A percentile compares a stretch with the other conserved stretches of the same genome.
Conservation (phyloP, 1,140 invertebrate species). For the Metaphire vulgaris region DNA sequence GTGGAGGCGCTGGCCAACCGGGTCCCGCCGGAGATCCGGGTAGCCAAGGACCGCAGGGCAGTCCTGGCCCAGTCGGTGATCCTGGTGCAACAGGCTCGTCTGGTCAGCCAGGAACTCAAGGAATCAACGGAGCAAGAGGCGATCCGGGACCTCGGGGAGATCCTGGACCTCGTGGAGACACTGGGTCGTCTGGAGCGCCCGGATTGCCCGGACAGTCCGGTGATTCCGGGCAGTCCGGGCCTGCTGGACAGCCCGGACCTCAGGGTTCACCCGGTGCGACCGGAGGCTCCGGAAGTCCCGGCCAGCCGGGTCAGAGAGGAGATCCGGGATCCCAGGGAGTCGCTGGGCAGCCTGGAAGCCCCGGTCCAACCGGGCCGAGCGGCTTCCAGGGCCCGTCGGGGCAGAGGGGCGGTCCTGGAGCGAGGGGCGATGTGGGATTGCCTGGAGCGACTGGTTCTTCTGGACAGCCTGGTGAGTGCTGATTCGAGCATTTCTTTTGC, state of each 20-base stretch:
- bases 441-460: constrained; percentile 7
- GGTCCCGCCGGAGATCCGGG: constrained; percentile 17
- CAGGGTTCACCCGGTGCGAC: constrained; percentile 12
- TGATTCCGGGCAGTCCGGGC: constrained; percentile 8
- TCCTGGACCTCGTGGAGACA: constrained; percentile 9
- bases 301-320: constrained; percentile 51
- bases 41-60: background rate
- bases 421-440: background rate
- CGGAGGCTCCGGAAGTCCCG: background rate
- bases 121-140: background rate
- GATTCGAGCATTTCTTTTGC: background rate
- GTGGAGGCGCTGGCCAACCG: constrained; percentile 3
- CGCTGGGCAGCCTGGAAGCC: constrained; percentile 4
- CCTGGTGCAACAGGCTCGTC: background rate
- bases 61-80: background rate
- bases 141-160: constrained; percentile 9
- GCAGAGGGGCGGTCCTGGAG: constrained; percentile 4
- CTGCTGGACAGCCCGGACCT: constrained; percentile 8
- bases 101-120: constrained; percentile 5
- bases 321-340: background rate
- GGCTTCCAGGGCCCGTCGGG: constrained; percentile 16
- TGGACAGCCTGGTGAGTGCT: constrained; percentile 21
- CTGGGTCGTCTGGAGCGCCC: background rate
- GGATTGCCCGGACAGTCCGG: constrained; percentile 7
- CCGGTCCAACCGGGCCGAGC: constrained; percentile 17